Evolutionary conservation across 2,888 invertebrate species (phyloP).

Genomic region (Caenorhabditis imperialis): DNA sequence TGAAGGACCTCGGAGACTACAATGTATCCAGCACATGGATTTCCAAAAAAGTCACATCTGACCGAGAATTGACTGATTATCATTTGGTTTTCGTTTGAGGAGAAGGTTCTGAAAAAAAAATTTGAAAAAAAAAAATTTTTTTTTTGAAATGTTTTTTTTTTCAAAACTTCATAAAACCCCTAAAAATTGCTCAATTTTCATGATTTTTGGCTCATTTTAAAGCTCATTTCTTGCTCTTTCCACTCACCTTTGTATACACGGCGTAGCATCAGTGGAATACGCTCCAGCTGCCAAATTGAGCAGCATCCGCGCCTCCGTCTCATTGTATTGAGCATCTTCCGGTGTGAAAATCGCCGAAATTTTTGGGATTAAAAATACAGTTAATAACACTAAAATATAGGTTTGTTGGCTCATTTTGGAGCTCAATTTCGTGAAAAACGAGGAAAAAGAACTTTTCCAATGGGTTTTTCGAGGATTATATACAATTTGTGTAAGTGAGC

Average conservation of each 20-base stretch:
- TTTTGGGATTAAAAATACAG: too few species aligned
- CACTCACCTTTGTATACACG: conserved; percentile 32
- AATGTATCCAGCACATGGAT: conserved; percentile 60
- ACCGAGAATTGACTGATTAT: conserved; percentile 36
- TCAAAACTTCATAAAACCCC: neutral
- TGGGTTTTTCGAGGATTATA: too few species aligned
- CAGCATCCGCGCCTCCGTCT: conserved; percentile 60
- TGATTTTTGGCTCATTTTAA: too few species aligned
- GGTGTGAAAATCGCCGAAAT: conserved; percentile 16
- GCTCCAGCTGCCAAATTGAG: conserved; percentile 67
- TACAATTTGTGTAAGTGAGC: too few species aligned
- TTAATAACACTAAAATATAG: too few species aligned
- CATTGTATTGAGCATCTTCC: conserved; percentile 57
- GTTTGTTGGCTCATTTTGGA: too few species aligned
- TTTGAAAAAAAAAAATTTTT: neutral
- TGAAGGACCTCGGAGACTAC: conserved; percentile 39
- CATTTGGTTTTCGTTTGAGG: conserved; percentile 24
- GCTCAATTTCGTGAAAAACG: too few species aligned
- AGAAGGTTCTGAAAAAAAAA: conserved; percentile 37
- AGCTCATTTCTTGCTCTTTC: too few species aligned
- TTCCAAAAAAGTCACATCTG: conserved; percentile 58
- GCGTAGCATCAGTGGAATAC: conserved; percentile 53
- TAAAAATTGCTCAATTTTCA: neutral
- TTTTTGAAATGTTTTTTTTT: neutral
- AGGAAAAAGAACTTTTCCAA: too few species aligned